These are phyloP conservation scores for Myiotriccus ornatus DNA, from an alignment of 2,797 vertebrate species.

Conservation along the genomic window DNA sequence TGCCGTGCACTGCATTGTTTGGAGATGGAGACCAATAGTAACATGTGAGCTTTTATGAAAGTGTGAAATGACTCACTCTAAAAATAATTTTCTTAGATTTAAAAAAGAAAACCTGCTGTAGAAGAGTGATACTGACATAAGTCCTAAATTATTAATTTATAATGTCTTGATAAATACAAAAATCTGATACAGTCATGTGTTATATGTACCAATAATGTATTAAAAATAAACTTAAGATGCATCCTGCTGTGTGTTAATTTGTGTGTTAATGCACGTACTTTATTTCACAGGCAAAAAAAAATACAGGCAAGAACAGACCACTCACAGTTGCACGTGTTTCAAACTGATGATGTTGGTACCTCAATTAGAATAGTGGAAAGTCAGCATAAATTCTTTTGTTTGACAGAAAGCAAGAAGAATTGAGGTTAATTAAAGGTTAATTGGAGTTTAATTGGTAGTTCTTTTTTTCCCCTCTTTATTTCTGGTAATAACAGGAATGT, in stretches of 20 bases:
- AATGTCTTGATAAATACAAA: not conserved
- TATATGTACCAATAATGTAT: not conserved
- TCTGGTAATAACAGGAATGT: constrained; percentile 25
- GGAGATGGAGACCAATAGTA: not conserved
- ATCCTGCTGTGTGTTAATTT: not conserved
- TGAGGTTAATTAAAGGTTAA: constrained; percentile 44
- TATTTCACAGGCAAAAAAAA: not conserved
- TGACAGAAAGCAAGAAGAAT: constrained; percentile 41
- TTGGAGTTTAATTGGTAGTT: constrained; percentile 34
- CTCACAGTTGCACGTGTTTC: not conserved
- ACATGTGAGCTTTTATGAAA: not conserved
- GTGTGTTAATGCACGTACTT: not conserved
- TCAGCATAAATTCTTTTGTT: constrained; percentile 15
- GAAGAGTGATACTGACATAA: not conserved
- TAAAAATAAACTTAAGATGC: not conserved
- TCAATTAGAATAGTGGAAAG: not conserved
- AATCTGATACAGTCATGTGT: not conserved
- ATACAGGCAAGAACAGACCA: not conserved
- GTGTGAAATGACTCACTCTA: not conserved
- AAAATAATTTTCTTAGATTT: not conserved
- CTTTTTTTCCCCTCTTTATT: not conserved
- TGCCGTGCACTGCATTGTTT: not conserved
- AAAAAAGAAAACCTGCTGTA: not conserved
- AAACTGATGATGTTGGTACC: not conserved
- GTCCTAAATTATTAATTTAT: not conserved